Percentiles rank a stretch among this genome's conserved stretches.
Evolutionary conservation across 2,888 invertebrate genomes (phyloP).

Genomic region (Congeria kusceri): DNA sequence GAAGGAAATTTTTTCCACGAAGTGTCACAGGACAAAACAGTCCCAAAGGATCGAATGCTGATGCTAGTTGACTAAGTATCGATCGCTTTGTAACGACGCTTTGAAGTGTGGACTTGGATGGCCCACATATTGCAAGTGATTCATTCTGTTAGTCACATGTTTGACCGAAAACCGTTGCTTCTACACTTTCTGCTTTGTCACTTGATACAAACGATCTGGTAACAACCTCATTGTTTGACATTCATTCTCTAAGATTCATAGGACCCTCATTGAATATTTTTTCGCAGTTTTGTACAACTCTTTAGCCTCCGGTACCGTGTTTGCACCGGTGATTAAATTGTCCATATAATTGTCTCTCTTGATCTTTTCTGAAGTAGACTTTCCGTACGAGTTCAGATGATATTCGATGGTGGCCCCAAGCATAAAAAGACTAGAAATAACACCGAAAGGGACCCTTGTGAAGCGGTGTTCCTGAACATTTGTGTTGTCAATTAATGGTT

Average conservation of each 20-base stretch:
- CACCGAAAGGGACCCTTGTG: conserved; percentile 13
- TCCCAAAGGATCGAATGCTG: conserved; percentile 2
- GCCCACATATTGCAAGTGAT: not conserved
- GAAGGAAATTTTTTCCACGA: not conserved
- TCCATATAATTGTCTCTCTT: conserved; percentile 32
- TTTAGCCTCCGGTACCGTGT: conserved; percentile 16
- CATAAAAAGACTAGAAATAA: conserved; percentile 14
- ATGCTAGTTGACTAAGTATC: not conserved
- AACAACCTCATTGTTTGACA: conserved; percentile 17
- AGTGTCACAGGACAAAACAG: not conserved
- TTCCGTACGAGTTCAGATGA: conserved; percentile 10
- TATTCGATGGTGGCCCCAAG: conserved; percentile 20
- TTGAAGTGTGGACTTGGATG: not conserved
- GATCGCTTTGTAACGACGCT: not conserved
- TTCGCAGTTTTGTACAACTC: conserved; percentile 23
- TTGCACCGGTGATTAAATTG: conserved; percentile 34
- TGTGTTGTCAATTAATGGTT: not conserved
- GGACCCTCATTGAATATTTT: conserved; percentile 15
- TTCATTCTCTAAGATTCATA: conserved; percentile 29
- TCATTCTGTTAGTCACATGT: conserved; percentile 1
- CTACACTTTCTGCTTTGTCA: conserved; percentile 7
- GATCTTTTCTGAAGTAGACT: not conserved
- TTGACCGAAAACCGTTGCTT: conserved; percentile 6
- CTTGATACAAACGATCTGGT: not conserved
- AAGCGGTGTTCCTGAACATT: conserved; percentile 17